A percentile compares a stretch with the other conserved stretches of the same genome.
These are phyloP conservation scores for Priocnemis perturbator DNA, from an alignment of 2,888 invertebrate species.

Conservation along the genomic window DNA sequence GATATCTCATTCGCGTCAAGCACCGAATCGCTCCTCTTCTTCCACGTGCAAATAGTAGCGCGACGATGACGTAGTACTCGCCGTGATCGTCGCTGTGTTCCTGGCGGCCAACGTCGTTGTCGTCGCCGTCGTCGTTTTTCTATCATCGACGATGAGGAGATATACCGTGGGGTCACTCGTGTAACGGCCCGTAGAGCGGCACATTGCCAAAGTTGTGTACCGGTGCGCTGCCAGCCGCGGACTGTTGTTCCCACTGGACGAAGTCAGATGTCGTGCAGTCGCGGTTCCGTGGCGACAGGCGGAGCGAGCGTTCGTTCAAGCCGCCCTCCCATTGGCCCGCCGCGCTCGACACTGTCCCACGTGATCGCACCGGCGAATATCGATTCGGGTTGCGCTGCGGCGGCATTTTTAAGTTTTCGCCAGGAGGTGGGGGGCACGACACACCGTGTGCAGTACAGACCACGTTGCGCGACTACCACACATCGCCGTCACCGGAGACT, in stretches of 20 bases:
- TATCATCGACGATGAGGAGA: conserved; percentile 28
- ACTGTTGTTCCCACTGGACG: conserved; percentile 59
- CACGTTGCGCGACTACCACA: conserved; percentile 48
- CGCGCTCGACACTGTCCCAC: conserved; percentile 62
- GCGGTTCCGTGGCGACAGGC: conserved; percentile 48
- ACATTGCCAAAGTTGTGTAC: conserved; percentile 63
- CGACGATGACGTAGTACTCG: conserved; percentile 15
- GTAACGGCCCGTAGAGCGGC: conserved; percentile 75
- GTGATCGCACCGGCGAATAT: conserved; percentile 82
- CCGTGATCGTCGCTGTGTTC: conserved; percentile 7
- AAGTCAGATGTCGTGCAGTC: conserved; percentile 57
- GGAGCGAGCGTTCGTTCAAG: conserved; percentile 44
- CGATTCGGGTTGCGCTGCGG: conserved; percentile 87
- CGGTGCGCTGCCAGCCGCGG: conserved; percentile 69
- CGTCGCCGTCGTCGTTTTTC: conserved; percentile 11
- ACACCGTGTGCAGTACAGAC: conserved; percentile 53
- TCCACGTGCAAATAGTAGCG: conserved; percentile 20
- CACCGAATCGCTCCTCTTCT: conserved; percentile 13
- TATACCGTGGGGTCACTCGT: conserved; percentile 69
- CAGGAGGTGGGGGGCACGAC: conserved; percentile 65
- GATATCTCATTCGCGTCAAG: conserved; percentile 19
- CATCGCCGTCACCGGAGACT: conserved; percentile 9
- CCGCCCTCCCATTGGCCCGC: conserved; percentile 69
- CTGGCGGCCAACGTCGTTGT: neutral
- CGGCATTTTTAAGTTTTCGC: conserved; percentile 87